These are phyloP conservation scores for Anguilla megastoma DNA, from an alignment of 2,797 vertebrate genomes.

Conservation along the genomic window DNA sequence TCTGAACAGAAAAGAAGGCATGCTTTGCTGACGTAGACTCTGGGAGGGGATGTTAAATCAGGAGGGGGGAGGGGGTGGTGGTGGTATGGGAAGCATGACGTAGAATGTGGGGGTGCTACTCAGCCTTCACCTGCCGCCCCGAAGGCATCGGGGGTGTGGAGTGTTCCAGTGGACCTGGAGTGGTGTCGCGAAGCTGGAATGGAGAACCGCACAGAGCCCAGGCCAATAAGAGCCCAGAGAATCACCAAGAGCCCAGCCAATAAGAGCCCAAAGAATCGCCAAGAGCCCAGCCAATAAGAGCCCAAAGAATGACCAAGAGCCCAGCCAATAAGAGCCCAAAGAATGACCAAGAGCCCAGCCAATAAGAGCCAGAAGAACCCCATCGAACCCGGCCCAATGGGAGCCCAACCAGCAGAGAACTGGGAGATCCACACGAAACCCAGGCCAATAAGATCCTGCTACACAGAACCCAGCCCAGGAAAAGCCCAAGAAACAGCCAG, in stretches of 20 bases:
- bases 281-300: constrained; percentile 14
- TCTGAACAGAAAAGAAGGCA: not conserved
- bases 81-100: not conserved
- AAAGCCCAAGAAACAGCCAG: not conserved
- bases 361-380: not conserved
- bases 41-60: not conserved
- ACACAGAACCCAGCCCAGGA: not conserved
- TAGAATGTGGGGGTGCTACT: constrained; percentile 68
- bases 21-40: not conserved
- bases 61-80: not conserved
- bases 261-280: constrained; percentile 54
- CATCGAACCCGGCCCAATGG: too few species aligned
- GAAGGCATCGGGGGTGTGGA: constrained; percentile 90
- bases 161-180: constrained; percentile 97
- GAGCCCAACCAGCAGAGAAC: not conserved
- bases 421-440: not conserved
- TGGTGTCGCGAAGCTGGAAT: constrained; percentile 97
- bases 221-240: constrained; percentile 59
- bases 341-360: not conserved
- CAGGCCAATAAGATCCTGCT: not conserved
- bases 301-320: not conserved
- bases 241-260: not conserved
- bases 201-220: constrained; percentile 81
- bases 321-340: not conserved
- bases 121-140: constrained; percentile 98